These are phyloP conservation scores for Atta colombica DNA, from an alignment of 1,140 invertebrate species.

Conservation along the genomic window DNA sequence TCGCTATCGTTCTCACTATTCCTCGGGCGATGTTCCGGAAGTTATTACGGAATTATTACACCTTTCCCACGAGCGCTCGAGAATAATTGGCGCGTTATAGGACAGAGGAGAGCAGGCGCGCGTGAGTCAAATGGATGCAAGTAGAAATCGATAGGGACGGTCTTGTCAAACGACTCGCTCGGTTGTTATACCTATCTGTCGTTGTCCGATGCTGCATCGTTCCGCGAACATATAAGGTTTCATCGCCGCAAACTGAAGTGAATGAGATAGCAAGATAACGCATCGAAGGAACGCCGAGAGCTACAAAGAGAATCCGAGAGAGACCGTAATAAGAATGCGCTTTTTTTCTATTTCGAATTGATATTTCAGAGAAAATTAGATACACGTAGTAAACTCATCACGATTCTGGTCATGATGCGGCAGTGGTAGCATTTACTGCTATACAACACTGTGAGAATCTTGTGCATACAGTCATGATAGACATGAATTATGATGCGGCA, in stretches of 20 bases:
- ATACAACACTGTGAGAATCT: not conserved
- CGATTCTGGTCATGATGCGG: no score
- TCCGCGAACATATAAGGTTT: constrained; percentile 65
- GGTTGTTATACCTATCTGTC: constrained; percentile 36
- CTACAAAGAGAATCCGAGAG: constrained; percentile 1
- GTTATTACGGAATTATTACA: constrained; percentile 64
- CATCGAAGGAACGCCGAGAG: no score
- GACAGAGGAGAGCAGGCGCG: constrained; percentile 26
- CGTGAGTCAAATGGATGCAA: constrained; percentile 72
- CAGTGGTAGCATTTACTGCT: not conserved
- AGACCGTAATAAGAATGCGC: constrained; percentile 13
- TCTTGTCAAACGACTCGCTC: constrained; percentile 68
- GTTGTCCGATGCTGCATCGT: constrained; percentile 46
- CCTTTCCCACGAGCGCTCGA: constrained; percentile 34
- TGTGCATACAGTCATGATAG: constrained; percentile 42
- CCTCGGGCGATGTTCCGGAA: constrained; percentile 49
- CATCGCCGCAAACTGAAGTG: constrained; percentile 54
- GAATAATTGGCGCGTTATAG: constrained; percentile 60
- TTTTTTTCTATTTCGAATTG: constrained; percentile 49
- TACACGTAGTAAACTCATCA: constrained; percentile 10
- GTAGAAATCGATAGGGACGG: constrained; percentile 72
- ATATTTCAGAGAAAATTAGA: constrained; percentile 46
- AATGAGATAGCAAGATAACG: not conserved
- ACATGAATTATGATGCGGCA: constrained; percentile 53
- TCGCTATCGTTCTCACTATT: constrained; percentile 26